Evolutionary conservation across 1,140 invertebrate species (phyloP), one percentile per base, ranked within the genome.

Genomic region (Homarus americanus): DNA sequence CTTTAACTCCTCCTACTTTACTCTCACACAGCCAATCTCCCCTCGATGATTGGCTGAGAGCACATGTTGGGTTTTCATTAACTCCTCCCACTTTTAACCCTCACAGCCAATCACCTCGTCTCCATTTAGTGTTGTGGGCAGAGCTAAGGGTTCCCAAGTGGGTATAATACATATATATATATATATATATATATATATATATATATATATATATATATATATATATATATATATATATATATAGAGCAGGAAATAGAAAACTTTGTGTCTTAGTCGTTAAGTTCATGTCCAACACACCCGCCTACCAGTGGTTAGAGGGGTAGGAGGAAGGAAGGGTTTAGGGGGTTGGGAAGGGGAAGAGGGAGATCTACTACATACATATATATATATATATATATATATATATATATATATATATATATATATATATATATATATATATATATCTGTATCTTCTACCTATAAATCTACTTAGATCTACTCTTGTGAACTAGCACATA

Each of bases 401-500:
- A 63, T n/a, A 83, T 58, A 83, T 28, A 79, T 44, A 49, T 49
- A 73, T 73, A 73, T 36, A 34, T 73, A 73, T 73, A 28, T 34
- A n/a, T 83, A 66, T 66, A 66, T 34, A 66, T 49, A 49, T 49
- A n/a, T 53, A 80, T 44, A 20, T 72, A 5, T 69, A 34, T 72
- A 28, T 84, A 24, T 32, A 28, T 72, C 15, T 41, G 38, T 69
- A 38, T n/a, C n/a, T n/a, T n/a, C n/a, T n/a, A n/a, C n/a, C 34
- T 82, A 66, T 32, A 36, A 63, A 73, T 28, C 69, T 73, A 15
- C 15, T 34, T 28, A 15, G 28, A 73, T 73, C 44, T 73, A 78
- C n/a, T 24, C 44, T 32, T 85, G 82, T 85, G 82, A 85, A 72
- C 72, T 85, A 85, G 66, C 82, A 85, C 82, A 85, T 85, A 85